These are phyloP conservation scores for Lethocerus indicus DNA, from an alignment of 1,140 invertebrate genomes.

Conservation along the genomic window DNA sequence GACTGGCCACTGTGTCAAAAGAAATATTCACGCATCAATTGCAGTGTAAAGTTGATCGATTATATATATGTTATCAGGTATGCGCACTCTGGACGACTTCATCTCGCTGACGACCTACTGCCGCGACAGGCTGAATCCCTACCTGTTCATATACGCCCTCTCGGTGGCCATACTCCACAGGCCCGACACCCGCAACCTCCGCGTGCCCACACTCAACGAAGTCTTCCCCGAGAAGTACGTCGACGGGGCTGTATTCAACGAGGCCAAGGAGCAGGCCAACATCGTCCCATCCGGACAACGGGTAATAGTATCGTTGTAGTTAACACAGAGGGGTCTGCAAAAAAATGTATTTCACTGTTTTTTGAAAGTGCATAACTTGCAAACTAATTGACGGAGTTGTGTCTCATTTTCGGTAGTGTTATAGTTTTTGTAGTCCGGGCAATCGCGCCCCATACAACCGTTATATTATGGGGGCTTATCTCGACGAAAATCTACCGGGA, in stretches of 20 bases:
- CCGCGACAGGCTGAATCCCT: constrained; percentile 54
- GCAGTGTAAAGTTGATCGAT: background rate
- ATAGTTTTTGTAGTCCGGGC: no score
- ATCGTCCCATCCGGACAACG: constrained; percentile 41
- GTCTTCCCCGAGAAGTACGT: constrained; percentile 64
- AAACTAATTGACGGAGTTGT: no score
- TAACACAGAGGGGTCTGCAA: background rate
- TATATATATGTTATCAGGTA: constrained; percentile 32
- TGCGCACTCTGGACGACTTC: constrained; percentile 51
- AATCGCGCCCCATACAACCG: no score
- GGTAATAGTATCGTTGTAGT: constrained; percentile 24
- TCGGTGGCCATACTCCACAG: constrained; percentile 59
- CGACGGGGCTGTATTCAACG: constrained; percentile 46
- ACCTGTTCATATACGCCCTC: constrained; percentile 58
- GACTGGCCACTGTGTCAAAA: no score
- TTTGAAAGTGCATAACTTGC: no score
- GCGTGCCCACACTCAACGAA: constrained; percentile 48
- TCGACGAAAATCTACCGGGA: no score
- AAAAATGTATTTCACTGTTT: no score
- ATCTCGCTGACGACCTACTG: constrained; percentile 48
- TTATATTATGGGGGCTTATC: no score
- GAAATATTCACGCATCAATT: no score
- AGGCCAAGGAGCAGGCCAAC: constrained; percentile 46
- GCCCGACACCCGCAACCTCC: constrained; percentile 49
- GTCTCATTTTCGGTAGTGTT: no score